Conservation (phyloP, 2,113 vertebrate species). For the Bagarius yarrelli region DNA sequence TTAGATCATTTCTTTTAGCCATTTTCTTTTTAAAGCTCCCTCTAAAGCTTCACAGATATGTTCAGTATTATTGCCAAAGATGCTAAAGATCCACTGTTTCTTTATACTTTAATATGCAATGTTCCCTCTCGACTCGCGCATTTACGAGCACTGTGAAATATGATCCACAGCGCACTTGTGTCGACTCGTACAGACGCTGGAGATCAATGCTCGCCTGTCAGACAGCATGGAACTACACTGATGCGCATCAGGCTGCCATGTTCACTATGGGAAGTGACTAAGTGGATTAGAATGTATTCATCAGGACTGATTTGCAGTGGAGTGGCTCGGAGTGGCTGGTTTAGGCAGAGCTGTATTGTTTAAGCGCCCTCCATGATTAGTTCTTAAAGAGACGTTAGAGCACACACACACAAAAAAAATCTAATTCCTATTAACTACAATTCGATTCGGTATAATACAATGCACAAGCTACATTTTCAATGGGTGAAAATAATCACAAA, state of each 20-base stretch:
- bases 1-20: background rate
- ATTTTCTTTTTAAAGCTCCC: background rate
- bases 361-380: background rate
- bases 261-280: conserved; percentile 5
- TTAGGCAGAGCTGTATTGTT: background rate
- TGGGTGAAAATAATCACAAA: background rate
- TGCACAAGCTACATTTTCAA: background rate
- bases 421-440: background rate
- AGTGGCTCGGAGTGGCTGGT: background rate
- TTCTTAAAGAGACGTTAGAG: too few relatives aligned
- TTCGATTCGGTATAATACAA: background rate
- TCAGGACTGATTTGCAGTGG: conserved; percentile 1
- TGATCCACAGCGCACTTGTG: background rate
- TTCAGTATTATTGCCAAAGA: background rate
- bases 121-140: background rate
- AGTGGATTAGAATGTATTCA: conserved; percentile 12
- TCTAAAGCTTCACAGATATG: background rate
- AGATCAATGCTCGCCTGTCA: background rate
- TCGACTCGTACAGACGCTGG: background rate
- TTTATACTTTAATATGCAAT: background rate
- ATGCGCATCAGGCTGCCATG: conserved; percentile 1
- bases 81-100: background rate
- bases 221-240: background rate
- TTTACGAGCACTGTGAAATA: conserved; percentile 13
- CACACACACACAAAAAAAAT: too few relatives aligned